Percentiles rank a stretch among this genome's conserved stretches.
phyloP scores from a whole-genome alignment of 1,140 invertebrate genomes.

The Augochlora pura region DNA sequence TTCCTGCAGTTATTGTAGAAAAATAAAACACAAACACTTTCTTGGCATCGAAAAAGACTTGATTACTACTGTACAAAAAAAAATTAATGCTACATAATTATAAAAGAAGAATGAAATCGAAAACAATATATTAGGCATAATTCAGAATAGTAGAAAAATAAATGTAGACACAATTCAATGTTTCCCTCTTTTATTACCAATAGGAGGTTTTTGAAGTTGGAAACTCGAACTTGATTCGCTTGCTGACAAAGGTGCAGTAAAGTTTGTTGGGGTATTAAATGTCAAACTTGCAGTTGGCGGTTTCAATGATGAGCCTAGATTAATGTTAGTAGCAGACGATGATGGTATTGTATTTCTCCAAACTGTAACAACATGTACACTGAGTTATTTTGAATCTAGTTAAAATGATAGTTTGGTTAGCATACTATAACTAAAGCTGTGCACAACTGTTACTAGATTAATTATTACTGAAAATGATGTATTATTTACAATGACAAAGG shows the following conservation, averaged over 20 bases:
- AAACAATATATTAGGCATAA: not conserved
- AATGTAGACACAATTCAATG: slow-evolving; percentile 76
- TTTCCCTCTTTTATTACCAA: slow-evolving; percentile 86
- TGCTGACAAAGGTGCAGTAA: slow-evolving; percentile 73
- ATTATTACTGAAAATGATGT: not conserved
- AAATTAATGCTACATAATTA: slow-evolving; percentile 15
- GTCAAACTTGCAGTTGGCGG: slow-evolving; percentile 79
- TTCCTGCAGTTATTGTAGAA: not conserved
- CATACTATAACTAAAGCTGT: slow-evolving; percentile 36
- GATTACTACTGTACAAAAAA: too few species aligned
- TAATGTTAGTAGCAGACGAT: slow-evolving; percentile 75
- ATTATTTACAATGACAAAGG: not conserved
- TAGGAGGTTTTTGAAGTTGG: slow-evolving; percentile 87
- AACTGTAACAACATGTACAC: slow-evolving; percentile 70
- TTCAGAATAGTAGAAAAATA: slow-evolving; percentile 4
- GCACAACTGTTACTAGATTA: not conserved
- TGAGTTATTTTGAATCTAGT: slow-evolving; percentile 42
- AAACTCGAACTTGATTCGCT: slow-evolving; percentile 79
- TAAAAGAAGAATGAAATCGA: not conserved
- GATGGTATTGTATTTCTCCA: slow-evolving; percentile 73
- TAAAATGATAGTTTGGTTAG: not conserved
- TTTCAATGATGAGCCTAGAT: slow-evolving; percentile 79
- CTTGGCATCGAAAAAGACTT: not conserved
- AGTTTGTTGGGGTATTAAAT: slow-evolving; percentile 75
- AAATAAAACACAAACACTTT: not conserved